These are phyloP conservation scores for Passer montanus DNA, from an alignment of 2,113 vertebrate genomes.

Conservation along the genomic window DNA sequence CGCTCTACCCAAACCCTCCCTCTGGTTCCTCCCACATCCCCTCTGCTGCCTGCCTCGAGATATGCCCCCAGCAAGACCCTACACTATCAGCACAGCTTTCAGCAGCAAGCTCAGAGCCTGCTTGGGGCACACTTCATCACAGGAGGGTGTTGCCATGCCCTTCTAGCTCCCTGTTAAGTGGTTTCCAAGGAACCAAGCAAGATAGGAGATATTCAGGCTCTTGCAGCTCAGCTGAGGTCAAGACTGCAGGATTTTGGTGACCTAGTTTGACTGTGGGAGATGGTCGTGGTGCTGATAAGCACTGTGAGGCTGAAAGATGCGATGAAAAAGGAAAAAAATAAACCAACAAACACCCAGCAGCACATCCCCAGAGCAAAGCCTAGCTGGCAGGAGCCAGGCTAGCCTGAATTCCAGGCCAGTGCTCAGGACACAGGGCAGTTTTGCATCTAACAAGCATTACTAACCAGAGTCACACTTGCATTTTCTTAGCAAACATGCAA, in stretches of 20 bases:
- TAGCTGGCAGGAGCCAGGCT: not conserved
- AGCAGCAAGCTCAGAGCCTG: not conserved
- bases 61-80: not conserved
- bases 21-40: not conserved
- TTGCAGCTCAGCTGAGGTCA: not conserved
- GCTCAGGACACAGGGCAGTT: not conserved
- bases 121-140: accelerated
- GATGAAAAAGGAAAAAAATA: not conserved
- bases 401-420: not conserved
- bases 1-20: not conserved
- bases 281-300: accelerated
- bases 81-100: accelerated
- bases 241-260: not conserved
- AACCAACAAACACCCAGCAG: accelerated
- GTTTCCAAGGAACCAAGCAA: not conserved
- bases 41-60: not conserved
- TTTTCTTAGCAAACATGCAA: not conserved
- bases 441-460: not conserved
- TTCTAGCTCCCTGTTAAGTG: not conserved
- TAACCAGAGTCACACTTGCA: not conserved
- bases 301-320: not conserved
- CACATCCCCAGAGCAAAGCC: not conserved
- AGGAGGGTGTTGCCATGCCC: not conserved
- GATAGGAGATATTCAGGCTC: not conserved
- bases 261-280: not conserved